Conservation (phyloP, 2,113 vertebrate species). For the Phylloscopus whistleri region DNA sequence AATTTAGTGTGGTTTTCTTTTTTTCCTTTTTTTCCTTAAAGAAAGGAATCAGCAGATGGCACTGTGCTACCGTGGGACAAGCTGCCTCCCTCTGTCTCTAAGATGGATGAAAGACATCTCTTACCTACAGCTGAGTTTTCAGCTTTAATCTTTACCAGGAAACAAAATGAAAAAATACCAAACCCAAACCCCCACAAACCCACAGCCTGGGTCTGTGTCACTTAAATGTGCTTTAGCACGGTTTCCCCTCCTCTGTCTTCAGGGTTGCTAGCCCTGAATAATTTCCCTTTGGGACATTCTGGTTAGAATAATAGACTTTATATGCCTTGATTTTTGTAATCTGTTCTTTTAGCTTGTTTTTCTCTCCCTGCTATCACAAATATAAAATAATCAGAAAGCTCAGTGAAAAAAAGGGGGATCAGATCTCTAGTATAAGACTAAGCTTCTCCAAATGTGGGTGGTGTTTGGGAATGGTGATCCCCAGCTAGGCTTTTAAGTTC, state of each 20-base stretch:
- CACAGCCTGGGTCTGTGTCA: background rate
- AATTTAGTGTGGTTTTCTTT: background rate
- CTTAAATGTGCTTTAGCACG: background rate
- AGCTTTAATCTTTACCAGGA: background rate
- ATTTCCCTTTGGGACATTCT: background rate
- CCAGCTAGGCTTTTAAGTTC: background rate
- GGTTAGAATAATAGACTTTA: background rate
- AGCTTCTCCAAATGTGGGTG: accelerated
- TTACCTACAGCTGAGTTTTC: background rate
- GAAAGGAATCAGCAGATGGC: slow-evolving; percentile 61
- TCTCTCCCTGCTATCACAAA: background rate
- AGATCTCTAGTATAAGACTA: background rate
- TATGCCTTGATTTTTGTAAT: background rate
- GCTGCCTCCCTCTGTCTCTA: background rate
- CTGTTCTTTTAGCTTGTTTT: background rate
- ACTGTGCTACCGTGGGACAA: background rate
- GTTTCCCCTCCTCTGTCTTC: background rate
- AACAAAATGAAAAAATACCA: background rate
- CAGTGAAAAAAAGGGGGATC: background rate
- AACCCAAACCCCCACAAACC: background rate
- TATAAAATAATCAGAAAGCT: background rate
- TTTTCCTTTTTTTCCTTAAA: too few species aligned
- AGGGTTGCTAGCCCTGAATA: background rate
- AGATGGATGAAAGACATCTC: background rate
- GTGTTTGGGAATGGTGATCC: background rate